Evolutionary conservation across 2,888 invertebrate species (phyloP).

Genomic region (Oligia latruncula): DNA sequence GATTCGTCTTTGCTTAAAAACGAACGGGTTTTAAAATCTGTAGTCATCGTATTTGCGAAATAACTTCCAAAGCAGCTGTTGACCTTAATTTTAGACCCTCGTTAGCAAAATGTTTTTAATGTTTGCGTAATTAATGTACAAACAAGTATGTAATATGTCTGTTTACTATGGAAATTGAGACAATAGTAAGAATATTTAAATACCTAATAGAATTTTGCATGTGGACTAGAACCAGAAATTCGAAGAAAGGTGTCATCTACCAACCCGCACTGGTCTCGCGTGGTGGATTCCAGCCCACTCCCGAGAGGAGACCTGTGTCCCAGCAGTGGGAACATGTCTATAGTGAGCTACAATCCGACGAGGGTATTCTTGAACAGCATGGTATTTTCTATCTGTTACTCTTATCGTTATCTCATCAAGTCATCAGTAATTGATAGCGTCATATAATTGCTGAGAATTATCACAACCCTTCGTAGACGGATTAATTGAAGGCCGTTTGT

Average conservation of each 20-base stretch:
- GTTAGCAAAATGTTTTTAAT: slow-evolving; percentile 3
- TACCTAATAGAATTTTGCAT: neutral
- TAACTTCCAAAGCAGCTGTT: neutral
- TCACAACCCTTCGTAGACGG: neutral
- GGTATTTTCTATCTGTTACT: neutral
- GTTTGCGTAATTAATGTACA: neutral
- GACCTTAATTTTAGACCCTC: neutral
- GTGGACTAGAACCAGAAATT: too few relatives aligned
- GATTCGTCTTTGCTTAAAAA: too few relatives aligned
- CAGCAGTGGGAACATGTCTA: neutral
- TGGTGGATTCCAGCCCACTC: too few relatives aligned
- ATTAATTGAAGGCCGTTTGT: too few relatives aligned
- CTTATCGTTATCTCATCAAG: neutral
- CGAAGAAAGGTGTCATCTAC: too few relatives aligned
- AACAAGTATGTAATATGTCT: neutral
- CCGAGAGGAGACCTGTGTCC: too few relatives aligned
- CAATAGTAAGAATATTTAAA: neutral
- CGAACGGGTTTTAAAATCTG: neutral
- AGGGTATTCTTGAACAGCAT: neutral
- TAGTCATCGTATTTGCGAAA: neutral
- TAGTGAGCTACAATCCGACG: too few relatives aligned
- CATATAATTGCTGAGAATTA: neutral
- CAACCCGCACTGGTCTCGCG: too few relatives aligned
- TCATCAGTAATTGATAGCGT: neutral
- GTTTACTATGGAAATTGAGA: neutral